A percentile compares a stretch with the other conserved stretches of the same genome.
These are phyloP conservation scores for Euthynnus affinis DNA, from an alignment of 2,797 vertebrate genomes.

Conservation along the genomic window DNA sequence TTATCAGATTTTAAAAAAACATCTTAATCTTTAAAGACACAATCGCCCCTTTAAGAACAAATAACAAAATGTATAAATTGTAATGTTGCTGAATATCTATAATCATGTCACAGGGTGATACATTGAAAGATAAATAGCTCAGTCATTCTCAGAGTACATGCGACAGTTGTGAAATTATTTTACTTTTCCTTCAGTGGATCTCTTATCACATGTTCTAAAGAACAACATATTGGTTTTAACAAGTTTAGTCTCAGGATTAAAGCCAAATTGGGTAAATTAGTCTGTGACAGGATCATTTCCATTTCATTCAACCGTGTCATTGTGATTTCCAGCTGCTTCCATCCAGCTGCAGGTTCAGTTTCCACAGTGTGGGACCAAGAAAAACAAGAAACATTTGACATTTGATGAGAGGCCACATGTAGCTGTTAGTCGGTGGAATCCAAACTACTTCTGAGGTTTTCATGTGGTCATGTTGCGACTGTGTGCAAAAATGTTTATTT, in stretches of 20 bases:
- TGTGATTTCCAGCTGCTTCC: slow-evolving; percentile 5
- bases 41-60: no score
- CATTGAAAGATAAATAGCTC: no score
- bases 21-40: no score
- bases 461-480: background rate
- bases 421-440: background rate
- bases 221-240: background rate
- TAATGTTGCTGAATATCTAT: no score
- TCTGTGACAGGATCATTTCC: background rate
- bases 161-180: no score
- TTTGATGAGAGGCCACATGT: no score
- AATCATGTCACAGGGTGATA: no score
- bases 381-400: background rate
- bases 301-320: background rate
- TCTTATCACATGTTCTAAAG: no score
- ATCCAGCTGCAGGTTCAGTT: background rate
- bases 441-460: background rate
- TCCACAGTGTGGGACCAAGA: background rate
- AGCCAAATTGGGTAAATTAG: background rate
- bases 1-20: no score
- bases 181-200: no score
- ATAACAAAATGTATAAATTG: no score
- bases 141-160: no score
- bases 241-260: background rate
- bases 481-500: background rate